Conservation (phyloP, 2,888 invertebrate species). For the Thereva nobilitata region DNA sequence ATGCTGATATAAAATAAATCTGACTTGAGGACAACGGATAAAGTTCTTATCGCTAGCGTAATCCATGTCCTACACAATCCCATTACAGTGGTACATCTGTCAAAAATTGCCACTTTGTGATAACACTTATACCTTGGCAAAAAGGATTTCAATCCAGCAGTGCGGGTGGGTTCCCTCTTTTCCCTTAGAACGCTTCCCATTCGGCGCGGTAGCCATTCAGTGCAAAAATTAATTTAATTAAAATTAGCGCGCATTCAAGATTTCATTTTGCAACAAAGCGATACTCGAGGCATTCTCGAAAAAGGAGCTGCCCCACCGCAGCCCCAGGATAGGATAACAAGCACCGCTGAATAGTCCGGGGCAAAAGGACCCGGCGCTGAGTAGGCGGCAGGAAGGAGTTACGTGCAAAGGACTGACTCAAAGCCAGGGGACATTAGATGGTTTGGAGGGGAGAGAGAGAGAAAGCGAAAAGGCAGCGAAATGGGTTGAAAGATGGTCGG, state of each 20-base stretch:
- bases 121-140: conserved; percentile 6
- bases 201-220: conserved; percentile 1
- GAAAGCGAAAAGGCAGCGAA: too few species aligned
- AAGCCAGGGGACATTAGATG: too few species aligned
- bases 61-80: conserved; percentile 27
- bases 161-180: background rate
- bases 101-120: conserved; percentile 17
- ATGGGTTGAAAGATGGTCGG: too few species aligned
- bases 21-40: conserved; percentile 3
- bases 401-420: too few species aligned
- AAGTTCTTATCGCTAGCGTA: conserved; percentile 23
- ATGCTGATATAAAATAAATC: conserved; percentile 14
- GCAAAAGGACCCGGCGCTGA: too few species aligned
- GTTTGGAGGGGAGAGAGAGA: too few species aligned
- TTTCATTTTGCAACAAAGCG: conserved; percentile 16
- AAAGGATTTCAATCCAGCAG: background rate
- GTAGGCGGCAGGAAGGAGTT: too few species aligned
- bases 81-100: conserved; percentile 20
- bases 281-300: conserved; percentile 12
- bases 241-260: conserved; percentile 23
- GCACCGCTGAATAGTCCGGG: too few species aligned
- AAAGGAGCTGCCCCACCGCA: background rate
- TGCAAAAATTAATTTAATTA: conserved; percentile 28
- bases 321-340: background rate
- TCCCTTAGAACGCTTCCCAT: background rate